Conservation (phyloP, 2,113 vertebrate genomes). For the Sinocyclocheilus maitianheensis region DNA sequence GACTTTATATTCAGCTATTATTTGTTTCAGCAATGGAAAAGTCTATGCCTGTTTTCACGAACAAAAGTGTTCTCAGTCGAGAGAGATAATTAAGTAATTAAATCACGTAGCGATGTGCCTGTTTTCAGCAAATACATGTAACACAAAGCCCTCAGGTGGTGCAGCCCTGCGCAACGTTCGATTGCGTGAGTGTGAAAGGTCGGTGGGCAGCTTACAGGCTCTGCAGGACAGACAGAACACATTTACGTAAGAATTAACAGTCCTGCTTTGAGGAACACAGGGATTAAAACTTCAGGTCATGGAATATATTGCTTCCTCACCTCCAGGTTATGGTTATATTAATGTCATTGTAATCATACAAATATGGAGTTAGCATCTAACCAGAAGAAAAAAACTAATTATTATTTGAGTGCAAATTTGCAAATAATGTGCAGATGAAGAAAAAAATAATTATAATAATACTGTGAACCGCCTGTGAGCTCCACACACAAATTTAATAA, state of each 20-base stretch:
- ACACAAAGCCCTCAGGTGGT: slow-evolving; percentile 1
- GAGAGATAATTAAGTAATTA: slow-evolving; percentile 34
- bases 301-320: neutral
- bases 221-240: slow-evolving; percentile 3
- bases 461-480: too few relatives aligned
- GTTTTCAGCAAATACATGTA: slow-evolving; percentile 37
- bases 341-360: neutral
- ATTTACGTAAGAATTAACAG: slow-evolving; percentile 3
- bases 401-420: neutral
- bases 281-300: slow-evolving; percentile 11
- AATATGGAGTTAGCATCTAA: neutral
- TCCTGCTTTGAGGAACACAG: neutral
- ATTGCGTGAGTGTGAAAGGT: slow-evolving; percentile 1
- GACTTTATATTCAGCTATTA: slow-evolving; percentile 23
- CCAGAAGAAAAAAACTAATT: neutral
- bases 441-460: too few relatives aligned
- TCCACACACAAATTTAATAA: too few relatives aligned
- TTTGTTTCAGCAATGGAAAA: slow-evolving; percentile 21
- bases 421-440: too few relatives aligned
- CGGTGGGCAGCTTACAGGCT: neutral
- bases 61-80: slow-evolving; percentile 39
- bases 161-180: neutral
- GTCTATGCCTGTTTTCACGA: slow-evolving; percentile 15
- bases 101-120: slow-evolving; percentile 39
- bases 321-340: neutral